Conservation (phyloP, 2,113 vertebrate genomes). For the Pachypanchax playfairii region DNA sequence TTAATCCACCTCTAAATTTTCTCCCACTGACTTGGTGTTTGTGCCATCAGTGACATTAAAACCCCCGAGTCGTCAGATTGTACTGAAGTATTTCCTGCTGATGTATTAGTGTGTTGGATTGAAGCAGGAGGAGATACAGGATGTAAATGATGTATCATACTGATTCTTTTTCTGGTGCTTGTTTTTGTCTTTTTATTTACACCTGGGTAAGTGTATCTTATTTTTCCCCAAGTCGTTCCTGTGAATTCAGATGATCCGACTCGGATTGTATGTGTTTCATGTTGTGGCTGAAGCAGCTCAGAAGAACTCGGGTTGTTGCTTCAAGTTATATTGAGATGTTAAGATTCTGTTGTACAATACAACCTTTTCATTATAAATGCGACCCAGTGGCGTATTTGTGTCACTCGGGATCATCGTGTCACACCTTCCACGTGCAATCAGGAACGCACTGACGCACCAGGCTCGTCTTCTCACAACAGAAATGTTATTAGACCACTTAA, state of each 20-base stretch:
- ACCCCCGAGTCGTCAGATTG: neutral
- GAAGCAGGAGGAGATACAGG: slow-evolving; percentile 4
- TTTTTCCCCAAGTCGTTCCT: neutral
- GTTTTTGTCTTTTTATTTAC: slow-evolving; percentile 37
- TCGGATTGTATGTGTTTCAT: no score
- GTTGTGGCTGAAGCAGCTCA: no score
- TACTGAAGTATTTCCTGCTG: slow-evolving; percentile 31
- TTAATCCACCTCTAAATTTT: no score
- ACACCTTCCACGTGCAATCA: neutral
- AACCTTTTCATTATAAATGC: no score
- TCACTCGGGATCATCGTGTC: neutral
- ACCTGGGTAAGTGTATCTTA: slow-evolving; percentile 70
- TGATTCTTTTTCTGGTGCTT: slow-evolving; percentile 31
- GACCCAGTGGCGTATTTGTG: no score
- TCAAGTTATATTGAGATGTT: no score
- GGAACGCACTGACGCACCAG: neutral
- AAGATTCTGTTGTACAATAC: no score
- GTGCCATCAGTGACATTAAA: no score
- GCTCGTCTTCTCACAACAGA: slow-evolving; percentile 2
- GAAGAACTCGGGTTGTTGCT: no score
- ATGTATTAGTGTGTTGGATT: slow-evolving; percentile 29
- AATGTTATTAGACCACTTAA: neutral
- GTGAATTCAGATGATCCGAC: neutral
- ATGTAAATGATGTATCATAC: slow-evolving; percentile 70
- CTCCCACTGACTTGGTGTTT: no score